Conservation (phyloP, 2,797 vertebrate genomes). For the Crypturellus tataupa region DNA sequence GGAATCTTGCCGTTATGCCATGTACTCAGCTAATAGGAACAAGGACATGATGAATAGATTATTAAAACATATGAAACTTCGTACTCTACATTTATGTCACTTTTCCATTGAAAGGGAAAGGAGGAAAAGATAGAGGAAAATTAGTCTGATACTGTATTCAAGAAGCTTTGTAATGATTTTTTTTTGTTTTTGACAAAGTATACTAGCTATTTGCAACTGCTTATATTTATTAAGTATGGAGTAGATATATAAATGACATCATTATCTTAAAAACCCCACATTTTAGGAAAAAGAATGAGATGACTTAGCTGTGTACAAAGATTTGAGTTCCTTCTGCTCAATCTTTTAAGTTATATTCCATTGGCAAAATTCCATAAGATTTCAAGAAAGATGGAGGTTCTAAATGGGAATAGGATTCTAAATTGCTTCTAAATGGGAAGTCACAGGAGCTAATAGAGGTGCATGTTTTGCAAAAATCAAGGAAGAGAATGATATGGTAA, state of each 20-base stretch:
- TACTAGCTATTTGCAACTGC: not conserved
- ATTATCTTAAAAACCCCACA: not conserved
- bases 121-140: not conserved
- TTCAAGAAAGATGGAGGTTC: not conserved
- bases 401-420: not conserved
- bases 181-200: not conserved
- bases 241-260: not conserved
- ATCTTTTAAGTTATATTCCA: not conserved
- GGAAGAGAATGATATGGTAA: not conserved
- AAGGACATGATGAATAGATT: not conserved
- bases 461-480: not conserved
- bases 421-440: not conserved
- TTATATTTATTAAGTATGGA: not conserved
- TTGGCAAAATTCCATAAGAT: not conserved
- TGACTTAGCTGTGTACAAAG: not conserved
- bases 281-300: not conserved
- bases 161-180: not conserved
- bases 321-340: not conserved
- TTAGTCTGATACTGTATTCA: not conserved
- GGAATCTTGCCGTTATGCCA: not conserved
- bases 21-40: not conserved
- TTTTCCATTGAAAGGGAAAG: not conserved
- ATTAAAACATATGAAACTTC: not conserved
- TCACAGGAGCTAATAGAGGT: not conserved
- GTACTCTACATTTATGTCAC: not conserved